A percentile compares a stretch with the other conserved stretches of the same genome.
Evolutionary conservation across 2,888 invertebrate genomes (phyloP).

Genomic region (Plebejus anna): DNA sequence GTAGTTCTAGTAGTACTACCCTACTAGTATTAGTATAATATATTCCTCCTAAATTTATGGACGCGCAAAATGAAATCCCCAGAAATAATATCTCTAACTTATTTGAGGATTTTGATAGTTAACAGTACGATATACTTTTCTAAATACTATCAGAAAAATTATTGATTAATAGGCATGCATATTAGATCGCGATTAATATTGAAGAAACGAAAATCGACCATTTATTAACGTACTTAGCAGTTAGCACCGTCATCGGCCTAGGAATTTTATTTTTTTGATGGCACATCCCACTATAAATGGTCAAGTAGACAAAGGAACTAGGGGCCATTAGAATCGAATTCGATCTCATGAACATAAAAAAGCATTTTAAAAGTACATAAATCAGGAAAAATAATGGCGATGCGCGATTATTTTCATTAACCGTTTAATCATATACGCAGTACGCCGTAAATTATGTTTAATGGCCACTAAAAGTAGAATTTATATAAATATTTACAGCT

Average conservation of each 20-base stretch:
- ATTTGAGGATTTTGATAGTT: too few species aligned
- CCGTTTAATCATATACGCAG: slow-evolving; percentile 46
- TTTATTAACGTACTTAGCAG: neutral
- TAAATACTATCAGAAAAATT: too few species aligned
- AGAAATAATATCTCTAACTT: too few species aligned
- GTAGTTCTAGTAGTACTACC: too few species aligned
- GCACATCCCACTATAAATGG: neutral
- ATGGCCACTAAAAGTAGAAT: slow-evolving; percentile 55
- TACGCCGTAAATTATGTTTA: slow-evolving; percentile 56
- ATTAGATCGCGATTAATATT: too few species aligned
- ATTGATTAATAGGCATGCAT: too few species aligned
- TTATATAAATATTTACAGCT: slow-evolving; percentile 52
- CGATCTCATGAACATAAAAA: slow-evolving; percentile 6
- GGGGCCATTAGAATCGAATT: neutral
- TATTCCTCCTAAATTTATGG: too few species aligned
- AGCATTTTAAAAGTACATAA: slow-evolving; percentile 22
- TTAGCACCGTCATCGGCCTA: neutral
- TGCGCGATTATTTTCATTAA: slow-evolving; percentile 41
- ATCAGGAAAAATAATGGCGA: slow-evolving; percentile 14
- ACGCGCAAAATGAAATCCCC: too few species aligned
- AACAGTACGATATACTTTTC: too few species aligned
- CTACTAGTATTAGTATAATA: too few species aligned
- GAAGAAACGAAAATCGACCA: too few species aligned
- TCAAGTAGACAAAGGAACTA: neutral
- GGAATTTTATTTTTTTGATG: neutral